These are phyloP conservation scores for Geopemphigus sp. DNA, from an alignment of 1,140 invertebrate genomes.

Conservation along the genomic window DNA sequence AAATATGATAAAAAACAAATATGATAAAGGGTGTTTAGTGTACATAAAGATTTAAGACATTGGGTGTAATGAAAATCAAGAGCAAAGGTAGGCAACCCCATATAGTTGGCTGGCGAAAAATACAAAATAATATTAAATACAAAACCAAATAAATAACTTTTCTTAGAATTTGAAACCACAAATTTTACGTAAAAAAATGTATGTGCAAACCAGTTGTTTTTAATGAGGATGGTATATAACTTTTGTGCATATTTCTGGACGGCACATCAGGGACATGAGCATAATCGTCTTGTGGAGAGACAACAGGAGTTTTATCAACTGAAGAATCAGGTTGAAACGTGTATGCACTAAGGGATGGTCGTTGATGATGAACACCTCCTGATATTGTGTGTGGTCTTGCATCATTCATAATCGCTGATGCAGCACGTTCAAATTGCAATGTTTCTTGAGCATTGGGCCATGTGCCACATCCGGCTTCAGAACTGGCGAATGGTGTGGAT, in stretches of 20 bases:
- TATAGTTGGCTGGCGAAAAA: too few species aligned
- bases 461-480: conserved; percentile 62
- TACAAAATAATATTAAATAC: too few species aligned
- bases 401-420: conserved; percentile 70
- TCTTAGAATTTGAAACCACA: too few species aligned
- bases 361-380: conserved; percentile 68
- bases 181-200: too few species aligned
- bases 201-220: conserved; percentile 24
- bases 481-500: conserved; percentile 56
- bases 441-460: conserved; percentile 84
- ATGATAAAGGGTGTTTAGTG: too few species aligned
- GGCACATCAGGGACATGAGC: conserved; percentile 34
- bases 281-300: conserved; percentile 51
- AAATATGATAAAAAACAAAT: too few species aligned
- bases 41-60: too few species aligned
- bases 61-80: too few species aligned
- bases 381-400: conserved; percentile 87
- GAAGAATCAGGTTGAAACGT: conserved; percentile 74
- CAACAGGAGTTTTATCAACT: conserved; percentile 51
- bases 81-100: too few species aligned
- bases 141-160: too few species aligned
- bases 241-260: conserved; percentile 38
- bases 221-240: conserved; percentile 14
- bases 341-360: conserved; percentile 82
- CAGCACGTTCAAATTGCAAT: conserved; percentile 70